These are phyloP conservation scores for Parascotia fuliginaria DNA, from an alignment of 2,888 invertebrate species.

Conservation along the genomic window DNA sequence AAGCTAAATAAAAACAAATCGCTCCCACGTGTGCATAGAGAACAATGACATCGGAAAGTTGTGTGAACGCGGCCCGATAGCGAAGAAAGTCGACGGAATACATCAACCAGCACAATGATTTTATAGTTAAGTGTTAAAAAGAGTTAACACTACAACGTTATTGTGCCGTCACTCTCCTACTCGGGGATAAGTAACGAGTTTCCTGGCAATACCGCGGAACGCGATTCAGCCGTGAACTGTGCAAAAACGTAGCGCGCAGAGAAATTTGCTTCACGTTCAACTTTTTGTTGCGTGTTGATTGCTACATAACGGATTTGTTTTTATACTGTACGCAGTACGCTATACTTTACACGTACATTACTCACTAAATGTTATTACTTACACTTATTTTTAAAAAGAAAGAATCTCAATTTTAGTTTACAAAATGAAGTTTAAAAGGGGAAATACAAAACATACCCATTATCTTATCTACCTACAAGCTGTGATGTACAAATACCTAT, in stretches of 20 bases:
- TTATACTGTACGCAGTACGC: constrained; percentile 28
- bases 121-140: constrained; percentile 38
- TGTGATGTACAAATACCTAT: no score
- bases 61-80: constrained; percentile 63
- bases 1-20: constrained; percentile 55
- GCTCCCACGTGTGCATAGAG: constrained; percentile 60
- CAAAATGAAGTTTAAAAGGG: no score
- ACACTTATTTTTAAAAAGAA: no score
- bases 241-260: constrained; percentile 67
- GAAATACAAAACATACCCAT: no score
- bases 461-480: no score
- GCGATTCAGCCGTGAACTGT: constrained; percentile 67
- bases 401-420: no score
- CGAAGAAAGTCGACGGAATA: constrained; percentile 67
- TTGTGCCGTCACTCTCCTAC: constrained; percentile 32
- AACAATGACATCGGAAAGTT: constrained; percentile 78
- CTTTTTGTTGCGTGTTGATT: constrained; percentile 70
- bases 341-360: constrained; percentile 3
- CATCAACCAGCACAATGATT: constrained; percentile 34
- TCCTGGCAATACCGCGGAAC: constrained; percentile 64
- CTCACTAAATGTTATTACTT: no score
- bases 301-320: constrained; percentile 68
- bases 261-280: constrained; percentile 69
- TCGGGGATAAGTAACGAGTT: constrained; percentile 55
- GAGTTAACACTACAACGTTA: constrained; percentile 37